Base-by-base conservation (phyloP, 2,797 vertebrate species). In the Poecilia velifera region DNA sequence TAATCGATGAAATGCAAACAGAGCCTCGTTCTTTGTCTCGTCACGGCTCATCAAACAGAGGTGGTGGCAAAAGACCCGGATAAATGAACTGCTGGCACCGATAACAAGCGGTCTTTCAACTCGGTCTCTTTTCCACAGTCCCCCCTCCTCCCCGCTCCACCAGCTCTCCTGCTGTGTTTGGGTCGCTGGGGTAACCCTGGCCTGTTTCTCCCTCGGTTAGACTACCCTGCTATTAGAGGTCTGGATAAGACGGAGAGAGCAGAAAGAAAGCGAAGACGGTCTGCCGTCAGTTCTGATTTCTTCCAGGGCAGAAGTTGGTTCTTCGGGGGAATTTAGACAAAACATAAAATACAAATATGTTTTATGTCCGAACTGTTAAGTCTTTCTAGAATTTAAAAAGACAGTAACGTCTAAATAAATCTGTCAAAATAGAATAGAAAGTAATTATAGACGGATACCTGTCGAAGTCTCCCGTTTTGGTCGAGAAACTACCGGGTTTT, bases 221-320 rank as follows among this genome's bases (percentile, higher is more conserved):
- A 89, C 84, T 94, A 96, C 93, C 95, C 95, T 95, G 93, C 93
- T 94, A 96, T 96, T 95, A 95, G 94, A 95, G 93, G 95, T 94
- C 93, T 94, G 90, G 90, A 83, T 8, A 73, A 25, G 87, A 90
- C 86, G 86, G 86, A 89, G 87, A 82, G 86, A 90, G 84, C 82
- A 86, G 86, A 88, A 85, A 86, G 86, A 89, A 86, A 78, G 45
- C 72, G 87, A 89, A 89, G 85, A 85, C 79, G 84, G 80, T 77
- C 77, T 53, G 0, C 79, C 7, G 22, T 78, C 71, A 74, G 45
- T 22, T 68, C 73, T 66, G 77, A 47, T 76, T 71, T 76, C 71
- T 77, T 39, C 28, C 2, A 39, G 81, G 71, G 84, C 81, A 82
- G 77, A 86, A 84, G 77, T 84, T 41, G n/a, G 77, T 82, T 87